phyloP scores from a whole-genome alignment of 2,113 vertebrate genomes.

The Passerina amoena region DNA sequence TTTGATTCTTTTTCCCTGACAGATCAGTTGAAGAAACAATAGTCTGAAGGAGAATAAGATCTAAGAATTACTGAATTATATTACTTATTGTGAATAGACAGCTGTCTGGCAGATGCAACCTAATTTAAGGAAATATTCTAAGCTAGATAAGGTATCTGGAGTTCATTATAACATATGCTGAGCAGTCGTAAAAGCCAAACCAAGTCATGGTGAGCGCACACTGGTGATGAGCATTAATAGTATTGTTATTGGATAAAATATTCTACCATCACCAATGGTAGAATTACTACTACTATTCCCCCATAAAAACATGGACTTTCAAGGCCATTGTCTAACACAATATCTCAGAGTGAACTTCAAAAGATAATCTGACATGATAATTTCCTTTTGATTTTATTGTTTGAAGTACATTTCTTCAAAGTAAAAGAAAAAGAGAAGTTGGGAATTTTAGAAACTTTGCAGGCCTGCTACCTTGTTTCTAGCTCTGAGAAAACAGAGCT shows the following conservation, averaged over 20 bases:
- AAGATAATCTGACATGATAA: slow-evolving; percentile 7
- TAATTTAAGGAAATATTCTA: background rate
- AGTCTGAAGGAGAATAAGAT: background rate
- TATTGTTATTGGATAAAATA: slow-evolving; percentile 49
- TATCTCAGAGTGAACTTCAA: slow-evolving; percentile 34
- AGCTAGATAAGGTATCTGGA: background rate
- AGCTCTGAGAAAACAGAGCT: background rate
- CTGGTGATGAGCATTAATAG: slow-evolving; percentile 27
- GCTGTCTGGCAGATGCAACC: background rate
- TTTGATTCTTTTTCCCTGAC: background rate
- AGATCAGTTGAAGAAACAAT: background rate
- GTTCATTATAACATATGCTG: background rate
- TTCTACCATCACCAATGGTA: background rate
- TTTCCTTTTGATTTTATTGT: slow-evolving; percentile 47
- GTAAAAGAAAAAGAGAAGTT: slow-evolving; percentile 37
- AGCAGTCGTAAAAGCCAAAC: background rate
- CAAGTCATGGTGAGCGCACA: background rate
- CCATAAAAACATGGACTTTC: slow-evolving; percentile 26
- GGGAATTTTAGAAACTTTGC: slow-evolving; percentile 25
- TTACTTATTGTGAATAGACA: background rate
- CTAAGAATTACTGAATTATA: background rate
- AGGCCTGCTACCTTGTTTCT: slow-evolving; percentile 23
- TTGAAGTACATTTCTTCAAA: slow-evolving; percentile 49
- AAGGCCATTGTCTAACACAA: slow-evolving; percentile 43
- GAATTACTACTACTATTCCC: slow-evolving; percentile 23